Evolutionary conservation across 2,797 vertebrate species (phyloP), one percentile per base, ranked within the genome.

Genomic region (Oryzias sinensis): DNA sequence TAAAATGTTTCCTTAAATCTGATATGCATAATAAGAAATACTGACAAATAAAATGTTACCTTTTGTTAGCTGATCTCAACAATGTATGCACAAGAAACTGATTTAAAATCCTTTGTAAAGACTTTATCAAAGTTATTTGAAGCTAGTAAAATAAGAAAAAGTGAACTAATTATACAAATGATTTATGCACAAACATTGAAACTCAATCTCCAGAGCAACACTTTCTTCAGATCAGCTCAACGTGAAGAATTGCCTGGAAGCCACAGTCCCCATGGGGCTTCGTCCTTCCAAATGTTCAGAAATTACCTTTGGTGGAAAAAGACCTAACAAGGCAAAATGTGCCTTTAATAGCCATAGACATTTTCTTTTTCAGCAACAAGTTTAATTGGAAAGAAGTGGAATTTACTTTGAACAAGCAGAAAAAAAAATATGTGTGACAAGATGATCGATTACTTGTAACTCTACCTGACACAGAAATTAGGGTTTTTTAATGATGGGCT

Each of bases 361-460:
- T 90, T 91, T 88, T 90, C 76, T 89, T 87, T 87, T 88, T 81
- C 76, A 88, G 90, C 91, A 92, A 91, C 90, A 93, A 92, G 91
- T 94, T 91, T 93, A 94, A 94, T 93, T 94, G 93, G 88, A 93
- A 88, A 87, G 88, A 91, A 90, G 62, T 84, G 92, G 89, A 92
- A 93, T 93, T 93, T 90, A 87, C 88, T 94, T 93, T 90, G 87
- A 94, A 90, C 83, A 63, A 82, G 87, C 72, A 85, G 74, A 84
- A 88, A 53, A 90, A 91, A 89, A 93, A 92, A 91, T 84, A 89
- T 78, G 77, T 85, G 90, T 94, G 93, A 94, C 94, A 95, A 91
- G 90, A 93, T 95, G 94, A 95, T 94, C 93, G 93, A 96, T 95
- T 94, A 93, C 90, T 92, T 95, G 93, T 93, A 95, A 94, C 91